Evolutionary conservation across 1,140 invertebrate species (phyloP), one percentile per base, ranked within the genome.

Genomic region (Pogonognathellus flavescens): DNA sequence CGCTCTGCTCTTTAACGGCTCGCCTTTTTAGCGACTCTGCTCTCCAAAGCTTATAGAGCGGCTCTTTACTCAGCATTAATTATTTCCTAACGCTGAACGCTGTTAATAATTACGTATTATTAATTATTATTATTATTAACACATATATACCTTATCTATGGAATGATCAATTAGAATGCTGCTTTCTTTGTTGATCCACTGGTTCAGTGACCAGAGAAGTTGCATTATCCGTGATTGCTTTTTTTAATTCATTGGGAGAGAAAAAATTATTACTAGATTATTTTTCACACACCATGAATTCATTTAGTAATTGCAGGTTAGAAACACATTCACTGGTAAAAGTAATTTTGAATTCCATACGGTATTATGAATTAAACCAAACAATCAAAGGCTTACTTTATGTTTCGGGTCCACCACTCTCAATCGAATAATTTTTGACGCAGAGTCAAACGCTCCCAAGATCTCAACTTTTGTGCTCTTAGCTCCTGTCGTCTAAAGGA

Each of bases 101-200:
- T n/a, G n/a, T n/a, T n/a, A n/a, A n/a, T n/a, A n/a, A n/a, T n/a
- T n/a, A n/a, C n/a, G n/a, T n/a, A n/a, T n/a, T n/a, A n/a, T n/a
- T n/a, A n/a, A n/a, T n/a, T n/a, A n/a, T n/a, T n/a, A n/a, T n/a
- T n/a, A n/a, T n/a, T n/a, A n/a, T n/a, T n/a, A n/a, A n/a, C n/a
- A n/a, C n/a, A n/a, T n/a, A n/a, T n/a, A 50, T 5, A 92, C 93
- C 89, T 95, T 95, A 89, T 97, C 96, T 0, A 97, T 94, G 0
- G 95, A 96, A 60, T 94, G 92, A 89, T 97, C 96, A 0, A 95
- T 96, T 0, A 96, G 91, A 70, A 97, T 95, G 31, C 92, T 93
- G 22, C 95, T 95, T 18, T 94, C 93, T 55, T 93, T 94, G 87
- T 96, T 93, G 0, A 97, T 95, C 95, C 95, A 96, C 55, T 84